These are phyloP conservation scores for Sapajus apella DNA, from an alignment of 2,113 vertebrate species.

Conservation along the genomic window DNA sequence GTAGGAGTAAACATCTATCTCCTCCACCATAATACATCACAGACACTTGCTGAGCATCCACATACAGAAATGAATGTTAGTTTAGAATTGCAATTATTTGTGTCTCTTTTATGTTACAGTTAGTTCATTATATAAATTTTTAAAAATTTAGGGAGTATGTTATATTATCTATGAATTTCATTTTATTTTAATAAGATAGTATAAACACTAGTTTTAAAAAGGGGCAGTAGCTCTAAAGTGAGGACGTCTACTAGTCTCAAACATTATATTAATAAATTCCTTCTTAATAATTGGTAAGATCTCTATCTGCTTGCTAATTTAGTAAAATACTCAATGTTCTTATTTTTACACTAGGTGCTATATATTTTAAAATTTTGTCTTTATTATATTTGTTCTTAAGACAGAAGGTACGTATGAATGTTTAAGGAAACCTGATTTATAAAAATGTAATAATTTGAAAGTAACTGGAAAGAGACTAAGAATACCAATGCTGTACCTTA, in stretches of 20 bases:
- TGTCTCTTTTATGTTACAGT: background rate
- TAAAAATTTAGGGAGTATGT: background rate
- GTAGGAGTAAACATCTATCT: background rate
- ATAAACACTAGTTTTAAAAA: background rate
- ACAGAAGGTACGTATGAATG: background rate
- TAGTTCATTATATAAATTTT: background rate
- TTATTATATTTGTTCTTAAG: background rate
- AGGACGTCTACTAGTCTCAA: background rate
- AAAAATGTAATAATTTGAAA: conserved; percentile 33
- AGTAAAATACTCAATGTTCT: background rate
- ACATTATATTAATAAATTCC: background rate
- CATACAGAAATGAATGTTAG: background rate
- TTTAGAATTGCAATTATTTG: background rate
- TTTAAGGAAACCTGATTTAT: background rate
- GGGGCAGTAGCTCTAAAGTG: background rate
- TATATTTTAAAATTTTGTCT: background rate
- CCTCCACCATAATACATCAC: background rate
- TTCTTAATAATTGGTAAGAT: background rate
- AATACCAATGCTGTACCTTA: background rate
- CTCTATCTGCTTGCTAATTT: background rate
- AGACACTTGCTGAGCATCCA: background rate
- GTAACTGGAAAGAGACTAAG: background rate
- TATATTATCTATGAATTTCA: background rate
- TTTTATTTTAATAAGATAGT: background rate
- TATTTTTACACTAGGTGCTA: background rate